Base-by-base conservation (phyloP, 1,140 invertebrate species). In the Trichonephila clavipes region DNA sequence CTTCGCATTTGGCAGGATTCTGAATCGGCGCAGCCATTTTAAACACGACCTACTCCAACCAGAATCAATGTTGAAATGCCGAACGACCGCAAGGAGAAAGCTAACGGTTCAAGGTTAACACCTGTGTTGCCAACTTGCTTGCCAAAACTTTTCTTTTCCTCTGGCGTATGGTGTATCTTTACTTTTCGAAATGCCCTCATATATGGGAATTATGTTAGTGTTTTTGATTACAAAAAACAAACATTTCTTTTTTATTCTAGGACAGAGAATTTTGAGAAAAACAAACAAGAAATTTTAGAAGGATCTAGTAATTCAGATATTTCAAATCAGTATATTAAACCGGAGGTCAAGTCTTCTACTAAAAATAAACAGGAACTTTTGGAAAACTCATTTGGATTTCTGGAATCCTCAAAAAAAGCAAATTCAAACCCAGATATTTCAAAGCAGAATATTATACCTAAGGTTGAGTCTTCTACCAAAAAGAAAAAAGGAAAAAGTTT, bases 311-410 rank as follows among this genome's bases (percentile, higher is more conserved):
- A 24, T 62, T 5, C 14, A n/a, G n/a, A 24, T 62, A 34, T 62
- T 19, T 40, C n/a, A n/a, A 58, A 66, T 12, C 64, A 92, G n/a
- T 19, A 66, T 34, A 19, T 34, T 19, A 81, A n/a, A 34, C 34
- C 72, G 3, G 16, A 21, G 19, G 3, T 28, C 34, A 85, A 44
- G 4, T 44, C 34, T 69, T 85, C 81, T 64, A 58, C 6, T 4
- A 86, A 86, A 51, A 92, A 87, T 24, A 92, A 92, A 66, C 66
- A 58, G 51, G 28, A 85, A 10, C 8, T 21, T 92, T 92, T 85
- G 16, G n/a, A 16, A 51, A 44, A 85, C 34, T 40, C 34, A 40
- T 40, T 40, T 40, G 34, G 34, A 40, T 40, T 40, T 3, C 34
- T 40, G 3, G 34, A 40, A 40, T 24, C 34, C 34, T 21, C 61